phyloP scores from a whole-genome alignment of 2,113 vertebrate genomes.

The Brachypodius melanocephalos region DNA sequence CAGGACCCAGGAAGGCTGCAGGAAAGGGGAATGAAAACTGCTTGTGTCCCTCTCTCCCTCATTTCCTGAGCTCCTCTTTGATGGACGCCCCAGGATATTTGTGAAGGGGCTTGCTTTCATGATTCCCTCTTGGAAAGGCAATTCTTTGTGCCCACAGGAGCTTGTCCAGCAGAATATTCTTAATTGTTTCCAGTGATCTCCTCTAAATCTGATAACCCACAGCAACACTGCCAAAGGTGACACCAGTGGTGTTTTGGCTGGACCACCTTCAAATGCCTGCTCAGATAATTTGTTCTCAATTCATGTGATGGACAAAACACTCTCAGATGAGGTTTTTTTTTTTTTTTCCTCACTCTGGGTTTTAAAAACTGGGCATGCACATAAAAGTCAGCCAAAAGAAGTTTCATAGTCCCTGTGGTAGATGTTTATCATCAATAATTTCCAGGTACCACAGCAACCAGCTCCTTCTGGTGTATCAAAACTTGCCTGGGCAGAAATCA shows the following conservation, averaged over 20 bases:
- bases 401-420: not conserved
- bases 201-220: not conserved
- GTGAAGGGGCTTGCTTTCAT: not conserved
- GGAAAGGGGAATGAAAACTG: not conserved
- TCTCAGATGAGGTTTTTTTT: not conserved
- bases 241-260: not conserved
- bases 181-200: not conserved
- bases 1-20: not conserved
- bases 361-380: not conserved
- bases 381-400: not conserved
- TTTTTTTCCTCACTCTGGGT: not conserved
- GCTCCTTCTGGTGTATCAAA: not conserved
- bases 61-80: not conserved
- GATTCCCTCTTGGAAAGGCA: not conserved
- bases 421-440: not conserved
- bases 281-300: not conserved
- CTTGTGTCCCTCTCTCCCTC: not conserved
- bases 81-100: not conserved
- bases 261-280: not conserved
- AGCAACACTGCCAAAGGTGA: not conserved
- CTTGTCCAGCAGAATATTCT: not conserved
- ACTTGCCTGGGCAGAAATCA: not conserved
- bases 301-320: not conserved
- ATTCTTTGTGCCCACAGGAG: not conserved
- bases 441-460: not conserved